Percentiles rank a stretch among this genome's conserved stretches.
phyloP scores from a whole-genome alignment of 2,888 invertebrate genomes.

The Eurytoma californica region DNA sequence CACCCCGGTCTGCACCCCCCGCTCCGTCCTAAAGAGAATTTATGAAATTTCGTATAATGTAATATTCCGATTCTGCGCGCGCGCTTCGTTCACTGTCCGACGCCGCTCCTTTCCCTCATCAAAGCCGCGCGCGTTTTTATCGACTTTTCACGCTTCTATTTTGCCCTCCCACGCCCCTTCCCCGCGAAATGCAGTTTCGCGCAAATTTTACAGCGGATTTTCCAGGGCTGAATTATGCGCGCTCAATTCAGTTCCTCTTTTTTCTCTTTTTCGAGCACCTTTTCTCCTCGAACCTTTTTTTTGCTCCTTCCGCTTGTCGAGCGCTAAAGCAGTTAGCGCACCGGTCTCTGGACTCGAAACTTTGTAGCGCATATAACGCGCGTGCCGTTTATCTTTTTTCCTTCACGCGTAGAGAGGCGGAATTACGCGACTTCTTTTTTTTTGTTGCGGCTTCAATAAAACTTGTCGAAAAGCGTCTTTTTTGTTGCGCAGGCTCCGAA shows the following conservation, averaged over 20 bases:
- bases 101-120: neutral
- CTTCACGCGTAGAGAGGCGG: too few species aligned
- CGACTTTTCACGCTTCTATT: conserved; percentile 20
- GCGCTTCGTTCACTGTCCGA: conserved; percentile 15
- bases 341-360: neutral
- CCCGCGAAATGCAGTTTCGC: conserved; percentile 30
- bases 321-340: conserved; percentile 39
- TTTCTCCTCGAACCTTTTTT: neutral
- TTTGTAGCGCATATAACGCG: neutral
- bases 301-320: conserved; percentile 14
- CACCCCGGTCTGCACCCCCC: too few species aligned
- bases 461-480: too few species aligned
- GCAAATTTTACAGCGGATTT: conserved; percentile 16
- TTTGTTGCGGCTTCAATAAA: too few species aligned
- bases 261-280: neutral
- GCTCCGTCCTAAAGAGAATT: conserved; percentile 71
- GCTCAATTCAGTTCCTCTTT: neutral
- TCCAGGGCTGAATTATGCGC: conserved; percentile 30
- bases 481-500: too few species aligned
- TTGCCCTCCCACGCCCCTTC: conserved; percentile 13
- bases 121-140: conserved; percentile 21
- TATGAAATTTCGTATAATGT: conserved; percentile 73
- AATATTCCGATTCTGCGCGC: conserved; percentile 70
- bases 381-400: too few species aligned
- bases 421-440: too few species aligned